These are phyloP conservation scores for Apamea crenata DNA, from an alignment of 2,888 invertebrate species.

Conservation along the genomic window DNA sequence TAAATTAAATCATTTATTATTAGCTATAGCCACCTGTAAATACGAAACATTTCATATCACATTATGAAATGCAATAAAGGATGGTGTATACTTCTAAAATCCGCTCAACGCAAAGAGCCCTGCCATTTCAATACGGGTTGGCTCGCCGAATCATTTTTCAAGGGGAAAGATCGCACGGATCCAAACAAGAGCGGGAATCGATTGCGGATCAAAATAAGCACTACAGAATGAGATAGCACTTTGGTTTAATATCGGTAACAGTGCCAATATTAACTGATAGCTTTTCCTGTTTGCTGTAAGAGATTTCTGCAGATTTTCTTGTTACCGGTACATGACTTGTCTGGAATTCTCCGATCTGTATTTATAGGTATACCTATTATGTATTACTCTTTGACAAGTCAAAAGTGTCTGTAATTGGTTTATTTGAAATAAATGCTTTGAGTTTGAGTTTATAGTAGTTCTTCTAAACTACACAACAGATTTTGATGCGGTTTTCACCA, in stretches of 20 bases:
- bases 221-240: conserved; percentile 10
- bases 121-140: neutral
- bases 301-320: neutral
- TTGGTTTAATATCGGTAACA: conserved; percentile 4
- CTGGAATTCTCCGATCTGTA: neutral
- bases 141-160: conserved; percentile 8
- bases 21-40: neutral
- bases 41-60: neutral
- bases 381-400: neutral
- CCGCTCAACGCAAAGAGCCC: neutral
- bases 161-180: neutral
- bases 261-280: neutral
- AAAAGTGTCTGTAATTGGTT: neutral
- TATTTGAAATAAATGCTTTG: neutral
- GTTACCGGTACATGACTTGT: neutral
- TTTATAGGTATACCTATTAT: neutral
- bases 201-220: conserved; percentile 32
- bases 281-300: neutral
- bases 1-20: neutral
- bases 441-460: neutral
- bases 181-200: neutral
- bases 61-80: no score
- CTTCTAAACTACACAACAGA: neutral
- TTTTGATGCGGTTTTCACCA: neutral
- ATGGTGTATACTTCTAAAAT: neutral